Evolutionary conservation across 2,113 vertebrate genomes (phyloP).

Genomic region (Octodon degus): DNA sequence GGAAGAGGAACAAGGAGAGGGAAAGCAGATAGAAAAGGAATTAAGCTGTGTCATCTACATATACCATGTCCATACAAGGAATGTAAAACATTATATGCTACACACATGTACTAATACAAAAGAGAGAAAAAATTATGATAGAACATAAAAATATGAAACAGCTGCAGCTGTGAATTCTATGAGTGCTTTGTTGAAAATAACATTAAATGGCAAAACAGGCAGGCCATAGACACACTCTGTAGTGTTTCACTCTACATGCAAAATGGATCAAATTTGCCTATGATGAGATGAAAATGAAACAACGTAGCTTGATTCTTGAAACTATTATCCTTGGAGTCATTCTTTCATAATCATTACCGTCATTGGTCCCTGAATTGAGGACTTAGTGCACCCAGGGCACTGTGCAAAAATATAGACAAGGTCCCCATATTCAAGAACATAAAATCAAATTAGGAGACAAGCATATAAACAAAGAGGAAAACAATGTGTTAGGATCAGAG

Average conservation of each 20-base stretch:
- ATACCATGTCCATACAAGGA: not conserved
- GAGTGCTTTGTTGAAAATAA: conserved; percentile 82
- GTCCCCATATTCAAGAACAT: not conserved
- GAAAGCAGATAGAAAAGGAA: not conserved
- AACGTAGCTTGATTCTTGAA: conserved; percentile 34
- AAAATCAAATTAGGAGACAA: not conserved
- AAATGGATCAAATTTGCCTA: conserved; percentile 46
- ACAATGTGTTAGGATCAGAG: not conserved
- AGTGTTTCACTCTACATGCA: conserved; percentile 46
- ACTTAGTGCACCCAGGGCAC: not conserved
- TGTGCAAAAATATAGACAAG: conserved; percentile 14
- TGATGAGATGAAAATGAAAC: conserved; percentile 38
- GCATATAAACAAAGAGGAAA: not conserved
- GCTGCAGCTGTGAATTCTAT: conserved; percentile 76
- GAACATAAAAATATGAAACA: conserved; percentile 74
- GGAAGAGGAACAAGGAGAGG: not conserved
- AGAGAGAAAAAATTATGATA: conserved; percentile 58
- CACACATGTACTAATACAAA: not conserved
- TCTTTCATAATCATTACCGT: not conserved
- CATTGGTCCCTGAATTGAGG: not conserved
- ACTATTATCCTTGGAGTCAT: not conserved
- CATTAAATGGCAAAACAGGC: conserved; percentile 79
- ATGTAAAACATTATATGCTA: not conserved
- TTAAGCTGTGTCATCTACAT: not conserved
- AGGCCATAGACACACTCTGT: conserved; percentile 70